Conservation (phyloP, 2,113 vertebrate genomes). For the Condylura cristata region DNA sequence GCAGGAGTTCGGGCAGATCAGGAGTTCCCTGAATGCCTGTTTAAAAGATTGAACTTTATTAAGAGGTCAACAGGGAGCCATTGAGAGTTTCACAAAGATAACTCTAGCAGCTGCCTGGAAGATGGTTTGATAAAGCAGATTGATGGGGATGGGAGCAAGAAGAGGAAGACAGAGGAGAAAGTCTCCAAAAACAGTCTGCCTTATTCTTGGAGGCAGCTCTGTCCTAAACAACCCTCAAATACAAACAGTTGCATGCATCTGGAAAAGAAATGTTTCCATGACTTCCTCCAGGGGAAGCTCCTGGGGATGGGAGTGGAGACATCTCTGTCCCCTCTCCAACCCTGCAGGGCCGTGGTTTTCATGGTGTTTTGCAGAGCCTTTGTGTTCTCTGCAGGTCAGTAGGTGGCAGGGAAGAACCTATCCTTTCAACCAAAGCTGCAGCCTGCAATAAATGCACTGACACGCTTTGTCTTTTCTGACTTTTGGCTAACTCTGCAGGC, state of each 20-base stretch:
- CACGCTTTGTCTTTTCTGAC: fast-evolving
- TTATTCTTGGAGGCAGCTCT: not conserved
- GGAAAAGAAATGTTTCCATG: not conserved
- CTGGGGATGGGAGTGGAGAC: not conserved
- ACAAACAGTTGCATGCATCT: not conserved
- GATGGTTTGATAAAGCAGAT: not conserved
- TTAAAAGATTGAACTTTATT: slow-evolving; percentile 21
- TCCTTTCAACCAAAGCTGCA: not conserved
- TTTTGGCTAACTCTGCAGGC: no score
- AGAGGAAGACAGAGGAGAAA: not conserved
- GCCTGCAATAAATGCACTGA: no score
- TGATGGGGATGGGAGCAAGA: not conserved
- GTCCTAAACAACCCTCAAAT: not conserved
- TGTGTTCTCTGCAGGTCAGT: not conserved
- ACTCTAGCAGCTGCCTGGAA: not conserved
- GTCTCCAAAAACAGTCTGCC: not conserved
- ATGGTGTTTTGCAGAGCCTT: fast-evolving
- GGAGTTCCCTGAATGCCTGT: not conserved
- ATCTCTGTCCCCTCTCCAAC: not conserved
- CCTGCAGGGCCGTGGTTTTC: not conserved
- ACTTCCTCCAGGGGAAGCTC: not conserved
- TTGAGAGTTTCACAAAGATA: slow-evolving; percentile 27
- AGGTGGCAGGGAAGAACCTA: not conserved
- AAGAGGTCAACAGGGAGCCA: slow-evolving; percentile 30
- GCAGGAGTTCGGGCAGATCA: not conserved